Evolutionary conservation across 2,888 invertebrate genomes (phyloP), one percentile per base, ranked within the genome.

Genomic region (Diabrotica balteata): DNA sequence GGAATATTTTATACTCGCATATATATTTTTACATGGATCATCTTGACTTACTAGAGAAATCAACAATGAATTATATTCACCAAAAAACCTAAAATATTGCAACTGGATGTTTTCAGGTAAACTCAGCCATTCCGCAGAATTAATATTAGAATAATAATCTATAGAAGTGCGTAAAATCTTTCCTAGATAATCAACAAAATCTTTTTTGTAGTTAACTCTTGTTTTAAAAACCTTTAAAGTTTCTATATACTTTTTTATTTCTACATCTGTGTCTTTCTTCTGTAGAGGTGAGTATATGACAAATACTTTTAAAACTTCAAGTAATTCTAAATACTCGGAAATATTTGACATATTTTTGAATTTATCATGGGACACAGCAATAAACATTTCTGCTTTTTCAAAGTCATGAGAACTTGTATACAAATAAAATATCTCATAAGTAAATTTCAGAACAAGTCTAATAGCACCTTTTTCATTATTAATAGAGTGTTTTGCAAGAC

Each of bases 341-440:
- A 59, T 59, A 43, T 59, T 52, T 22, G 69, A 68, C 45, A 67
- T 49, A 7, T 60, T 8, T 8, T n/a, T 47, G 7, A 66, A 9
- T 57, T 22, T 32, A 8, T 46, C 49, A 50, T 54, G 62, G 11
- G 59, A 44, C 22, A 9, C 51, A 46, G 61, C 52, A 51, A 71
- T 59, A 53, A 73, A 71, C 8, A 64, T 44, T 46, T 22, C 43
- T 11, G 67, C 69, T 46, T 49, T 11, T 32, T 72, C 63, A 67
- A 70, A 73, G 44, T 70, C 59, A 46, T 61, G 54, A 10, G 57
- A 57, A 66, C 60, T 52, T 17, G 73, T 47, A 45, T 68, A 64
- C 51, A 63, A 59, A 17, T 67, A 55, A 8, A 71, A 45, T 46
- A 74, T 59, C 0, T 58, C 59, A 17, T 63, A 67, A 53, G 68